Base-by-base conservation (phyloP, 1,140 invertebrate species). In the Cyphomyrmex costatus region DNA sequence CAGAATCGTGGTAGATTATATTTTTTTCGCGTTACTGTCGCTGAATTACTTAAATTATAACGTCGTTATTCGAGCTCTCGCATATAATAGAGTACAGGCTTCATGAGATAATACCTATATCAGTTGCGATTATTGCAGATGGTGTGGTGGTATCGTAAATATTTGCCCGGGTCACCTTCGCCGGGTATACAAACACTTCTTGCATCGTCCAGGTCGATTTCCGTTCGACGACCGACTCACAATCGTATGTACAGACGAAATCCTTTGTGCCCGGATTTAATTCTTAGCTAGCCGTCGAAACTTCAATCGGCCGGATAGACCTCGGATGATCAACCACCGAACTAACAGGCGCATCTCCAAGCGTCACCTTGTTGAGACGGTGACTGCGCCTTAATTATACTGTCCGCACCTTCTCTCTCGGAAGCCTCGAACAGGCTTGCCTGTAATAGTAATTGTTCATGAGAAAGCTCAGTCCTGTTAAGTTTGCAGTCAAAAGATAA, bases 401-500 rank as follows among this genome's bases (percentile, higher is more conserved):
- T 93, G 73, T 92, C 89, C 27, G 92, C 90, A n/a, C 90, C 91
- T 88, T 93, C 92, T 79, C 92, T 90, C 66, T 94, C 93, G 7
- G 93, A 93, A 56, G 93, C 93, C 71, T 94, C 93, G 78, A 94
- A 94, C 65, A 94, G 83, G 85, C 93, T 94, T 12, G 93, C 93
- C 93, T 94, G 86, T 21, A 82, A 91, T 86, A 53, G 56, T 36
- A 42, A 70, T 70, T 46, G 51, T 82, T 58, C 21, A 58, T 53
- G 27, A 77, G 51, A 60, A 24, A 36, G 49, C 10, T 80, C 33
- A 36, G 14, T 36, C 19, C 14, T 27, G 30, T 51, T 68, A 24
- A 33, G 42, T 53, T 73, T 53, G 16, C 30, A 36, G 5, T 65
- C 49, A 33, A 73, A 53, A 53, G 16, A 53, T 53, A 6, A 30